A percentile compares a stretch with the other conserved stretches of the same genome.
Conservation (phyloP, 2,888 invertebrate species). For the Syritta pipiens region DNA sequence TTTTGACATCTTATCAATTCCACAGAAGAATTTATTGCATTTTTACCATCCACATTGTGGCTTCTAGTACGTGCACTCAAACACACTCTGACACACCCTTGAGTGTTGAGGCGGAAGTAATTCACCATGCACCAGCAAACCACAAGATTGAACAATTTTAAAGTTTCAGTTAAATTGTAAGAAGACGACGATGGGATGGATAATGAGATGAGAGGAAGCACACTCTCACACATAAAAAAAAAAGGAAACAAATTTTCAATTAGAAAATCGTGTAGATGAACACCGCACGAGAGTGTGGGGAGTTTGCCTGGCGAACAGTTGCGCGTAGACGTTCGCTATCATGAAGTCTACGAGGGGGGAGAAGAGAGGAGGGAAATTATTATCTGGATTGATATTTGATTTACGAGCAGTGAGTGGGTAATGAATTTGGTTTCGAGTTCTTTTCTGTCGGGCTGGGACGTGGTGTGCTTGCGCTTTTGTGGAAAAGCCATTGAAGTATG, state of each 20-base stretch:
- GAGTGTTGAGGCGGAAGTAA: too few species aligned
- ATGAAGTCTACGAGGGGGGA: too few species aligned
- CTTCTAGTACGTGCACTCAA: too few species aligned
- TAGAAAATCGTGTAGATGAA: too few species aligned
- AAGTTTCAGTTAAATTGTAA: constrained; percentile 40
- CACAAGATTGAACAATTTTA: constrained; percentile 35
- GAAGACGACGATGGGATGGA: background rate
- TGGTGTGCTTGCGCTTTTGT: background rate
- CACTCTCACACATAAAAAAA: constrained; percentile 34
- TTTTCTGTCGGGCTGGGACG: constrained; percentile 20
- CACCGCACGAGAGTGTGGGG: too few species aligned
- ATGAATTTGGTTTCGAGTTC: constrained; percentile 44
- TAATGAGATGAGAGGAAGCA: background rate
- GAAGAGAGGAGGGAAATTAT: too few species aligned
- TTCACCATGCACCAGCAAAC: too few species aligned
- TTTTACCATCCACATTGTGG: too few species aligned
- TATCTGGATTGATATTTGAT: constrained; percentile 69
- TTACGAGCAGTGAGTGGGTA: constrained; percentile 66
- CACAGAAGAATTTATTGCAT: constrained; percentile 78
- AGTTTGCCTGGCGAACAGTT: too few species aligned
- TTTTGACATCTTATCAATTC: constrained; percentile 79
- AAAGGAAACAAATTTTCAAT: constrained; percentile 7
- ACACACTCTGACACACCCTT: too few species aligned
- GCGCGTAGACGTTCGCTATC: constrained; percentile 65
- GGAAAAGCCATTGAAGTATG: constrained; percentile 15